Evolutionary conservation across 2,113 vertebrate species (phyloP).

Genomic region (Chloropsis cyanopogon): DNA sequence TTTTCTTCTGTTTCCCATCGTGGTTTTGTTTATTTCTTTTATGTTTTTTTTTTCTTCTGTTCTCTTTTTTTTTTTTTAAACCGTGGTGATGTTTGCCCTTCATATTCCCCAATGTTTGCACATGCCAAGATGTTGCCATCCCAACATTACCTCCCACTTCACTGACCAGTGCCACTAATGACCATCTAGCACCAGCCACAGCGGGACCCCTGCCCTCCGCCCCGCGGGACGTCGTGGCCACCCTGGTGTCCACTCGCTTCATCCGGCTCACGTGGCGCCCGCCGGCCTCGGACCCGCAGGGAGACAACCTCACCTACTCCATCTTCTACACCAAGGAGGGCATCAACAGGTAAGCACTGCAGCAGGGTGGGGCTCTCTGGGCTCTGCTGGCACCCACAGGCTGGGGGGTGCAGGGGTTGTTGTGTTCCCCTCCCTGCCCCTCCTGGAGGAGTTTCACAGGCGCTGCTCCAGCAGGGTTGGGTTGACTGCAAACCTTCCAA

Average conservation of each 20-base stretch:
- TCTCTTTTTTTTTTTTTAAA: slow-evolving; percentile 83
- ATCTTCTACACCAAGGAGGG: slow-evolving; percentile 95
- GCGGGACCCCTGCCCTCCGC: slow-evolving; percentile 90
- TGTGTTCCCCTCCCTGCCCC: not conserved
- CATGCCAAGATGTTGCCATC: slow-evolving; percentile 93
- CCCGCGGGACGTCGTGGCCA: slow-evolving; percentile 94
- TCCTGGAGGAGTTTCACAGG: not conserved
- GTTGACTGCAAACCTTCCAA: not conserved
- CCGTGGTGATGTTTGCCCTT: slow-evolving; percentile 82
- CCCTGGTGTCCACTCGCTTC: slow-evolving; percentile 97
- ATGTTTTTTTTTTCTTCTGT: slow-evolving; percentile 82
- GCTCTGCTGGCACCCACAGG: not conserved
- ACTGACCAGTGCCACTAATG: slow-evolving; percentile 99
- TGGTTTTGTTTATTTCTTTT: slow-evolving; percentile 89
- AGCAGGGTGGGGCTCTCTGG: not conserved
- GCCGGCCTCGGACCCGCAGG: slow-evolving; percentile 87
- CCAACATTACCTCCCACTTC: slow-evolving; percentile 94
- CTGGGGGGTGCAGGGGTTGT: too few species aligned
- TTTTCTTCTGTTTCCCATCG: slow-evolving; percentile 83
- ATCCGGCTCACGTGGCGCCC: slow-evolving; percentile 96
- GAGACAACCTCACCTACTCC: slow-evolving; percentile 93
- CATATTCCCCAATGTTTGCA: slow-evolving; percentile 83
- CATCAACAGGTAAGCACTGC: slow-evolving; percentile 79
- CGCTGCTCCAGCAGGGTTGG: not conserved
- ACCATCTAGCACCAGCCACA: slow-evolving; percentile 96